phyloP scores from a whole-genome alignment of 1,140 invertebrate species.

The Proctacanthus coquilletti region DNA sequence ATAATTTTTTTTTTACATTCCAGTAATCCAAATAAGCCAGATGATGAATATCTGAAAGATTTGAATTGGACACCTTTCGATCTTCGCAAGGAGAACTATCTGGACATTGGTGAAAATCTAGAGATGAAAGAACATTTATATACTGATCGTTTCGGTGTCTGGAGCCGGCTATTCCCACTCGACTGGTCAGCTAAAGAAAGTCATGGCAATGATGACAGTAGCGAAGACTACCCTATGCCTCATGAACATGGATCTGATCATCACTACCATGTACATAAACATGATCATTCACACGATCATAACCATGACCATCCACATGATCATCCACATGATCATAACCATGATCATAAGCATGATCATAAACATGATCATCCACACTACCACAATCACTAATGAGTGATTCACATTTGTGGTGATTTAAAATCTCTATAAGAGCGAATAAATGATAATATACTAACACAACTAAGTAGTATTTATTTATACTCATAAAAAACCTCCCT shows the following conservation, averaged over 20 bases:
- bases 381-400: too few relatives aligned
- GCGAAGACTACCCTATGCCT: neutral
- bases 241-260: neutral
- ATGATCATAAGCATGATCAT: too few relatives aligned
- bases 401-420: too few relatives aligned
- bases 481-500: too few relatives aligned
- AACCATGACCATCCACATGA: too few relatives aligned
- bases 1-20: slow-evolving; percentile 2
- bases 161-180: slow-evolving; percentile 39
- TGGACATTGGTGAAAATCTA: slow-evolving; percentile 36
- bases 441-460: too few relatives aligned
- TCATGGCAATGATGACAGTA: neutral
- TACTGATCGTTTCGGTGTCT: slow-evolving; percentile 35
- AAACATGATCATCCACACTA: too few relatives aligned
- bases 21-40: slow-evolving; percentile 23
- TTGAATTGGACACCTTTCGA: slow-evolving; percentile 38
- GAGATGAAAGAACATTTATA: slow-evolving; percentile 33
- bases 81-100: slow-evolving; percentile 31
- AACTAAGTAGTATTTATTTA: too few relatives aligned
- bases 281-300: too few relatives aligned
- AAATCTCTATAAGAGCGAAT: too few relatives aligned
- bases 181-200: slow-evolving; percentile 20
- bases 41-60: slow-evolving; percentile 17
- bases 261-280: too few relatives aligned
- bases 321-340: too few relatives aligned